Conservation (phyloP, 1,140 invertebrate genomes). For the Pogonognathellus flavescens region DNA sequence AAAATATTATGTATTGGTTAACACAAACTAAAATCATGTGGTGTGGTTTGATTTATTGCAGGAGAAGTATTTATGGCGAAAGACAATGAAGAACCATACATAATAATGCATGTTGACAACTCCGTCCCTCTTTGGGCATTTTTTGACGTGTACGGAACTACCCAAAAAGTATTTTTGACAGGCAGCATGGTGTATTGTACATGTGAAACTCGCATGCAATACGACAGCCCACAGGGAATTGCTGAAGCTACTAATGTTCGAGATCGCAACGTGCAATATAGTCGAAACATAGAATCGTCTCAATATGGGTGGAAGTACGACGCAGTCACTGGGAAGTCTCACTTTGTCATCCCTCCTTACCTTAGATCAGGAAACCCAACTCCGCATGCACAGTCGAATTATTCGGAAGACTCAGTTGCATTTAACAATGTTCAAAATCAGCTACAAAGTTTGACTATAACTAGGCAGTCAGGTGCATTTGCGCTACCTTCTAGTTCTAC, state of each 20-base stretch:
- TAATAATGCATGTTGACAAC: constrained; percentile 95
- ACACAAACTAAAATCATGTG: neutral
- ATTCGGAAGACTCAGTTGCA: neutral
- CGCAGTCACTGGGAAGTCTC: neutral
- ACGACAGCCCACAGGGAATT: neutral
- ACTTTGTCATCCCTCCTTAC: neutral
- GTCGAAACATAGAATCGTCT: neutral
- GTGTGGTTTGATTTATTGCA: constrained; percentile 67
- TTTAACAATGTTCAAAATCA: constrained; percentile 12
- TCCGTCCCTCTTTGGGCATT: constrained; percentile 92
- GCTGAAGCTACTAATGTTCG: neutral
- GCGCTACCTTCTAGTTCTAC: neutral
- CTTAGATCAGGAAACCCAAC: neutral
- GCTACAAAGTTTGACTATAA: neutral
- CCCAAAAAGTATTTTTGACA: constrained; percentile 84
- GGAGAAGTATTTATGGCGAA: constrained; percentile 90
- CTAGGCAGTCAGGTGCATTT: neutral
- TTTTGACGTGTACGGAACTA: constrained; percentile 95
- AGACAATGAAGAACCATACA: constrained; percentile 84
- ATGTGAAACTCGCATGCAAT: neutral
- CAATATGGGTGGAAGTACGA: neutral
- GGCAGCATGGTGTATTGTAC: constrained; percentile 68
- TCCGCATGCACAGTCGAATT: neutral
- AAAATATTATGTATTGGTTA: neutral
- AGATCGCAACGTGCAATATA: neutral